These are phyloP conservation scores for Encarsia formosa DNA, from an alignment of 2,888 invertebrate species.

Conservation along the genomic window DNA sequence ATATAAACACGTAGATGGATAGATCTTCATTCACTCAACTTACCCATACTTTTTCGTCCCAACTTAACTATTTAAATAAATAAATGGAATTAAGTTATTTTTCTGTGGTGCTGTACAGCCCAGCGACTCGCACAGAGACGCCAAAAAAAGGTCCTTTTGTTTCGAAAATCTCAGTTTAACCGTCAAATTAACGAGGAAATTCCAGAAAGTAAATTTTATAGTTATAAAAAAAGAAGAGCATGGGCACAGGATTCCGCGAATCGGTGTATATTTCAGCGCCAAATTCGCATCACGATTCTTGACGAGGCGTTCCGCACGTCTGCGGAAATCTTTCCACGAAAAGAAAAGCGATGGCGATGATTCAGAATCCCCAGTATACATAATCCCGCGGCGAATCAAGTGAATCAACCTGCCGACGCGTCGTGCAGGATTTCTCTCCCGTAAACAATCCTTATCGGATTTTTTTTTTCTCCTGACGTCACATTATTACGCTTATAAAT, in stretches of 20 bases:
- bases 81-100: no score
- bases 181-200: constrained; percentile 21
- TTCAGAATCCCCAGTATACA: neutral
- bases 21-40: no score
- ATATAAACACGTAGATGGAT: no score
- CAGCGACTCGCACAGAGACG: no score
- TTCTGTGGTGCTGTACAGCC: no score
- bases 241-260: neutral
- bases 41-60: no score
- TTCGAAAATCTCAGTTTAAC: no score
- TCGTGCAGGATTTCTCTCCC: no score
- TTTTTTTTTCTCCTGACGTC: neutral
- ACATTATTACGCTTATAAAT: neutral
- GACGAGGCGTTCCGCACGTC: neutral
- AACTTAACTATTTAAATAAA: no score
- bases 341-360: constrained; percentile 13
- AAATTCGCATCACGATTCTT: constrained; percentile 16
- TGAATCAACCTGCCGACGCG: constrained; percentile 4
- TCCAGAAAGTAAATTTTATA: constrained; percentile 16
- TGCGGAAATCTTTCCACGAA: neutral
- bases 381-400: neutral
- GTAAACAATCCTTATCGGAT: no score
- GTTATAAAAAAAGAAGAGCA: constrained; percentile 10
- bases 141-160: no score
- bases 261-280: neutral